phyloP scores from a whole-genome alignment of 2,797 vertebrate genomes.

The Pithecia hirsuta region DNA sequence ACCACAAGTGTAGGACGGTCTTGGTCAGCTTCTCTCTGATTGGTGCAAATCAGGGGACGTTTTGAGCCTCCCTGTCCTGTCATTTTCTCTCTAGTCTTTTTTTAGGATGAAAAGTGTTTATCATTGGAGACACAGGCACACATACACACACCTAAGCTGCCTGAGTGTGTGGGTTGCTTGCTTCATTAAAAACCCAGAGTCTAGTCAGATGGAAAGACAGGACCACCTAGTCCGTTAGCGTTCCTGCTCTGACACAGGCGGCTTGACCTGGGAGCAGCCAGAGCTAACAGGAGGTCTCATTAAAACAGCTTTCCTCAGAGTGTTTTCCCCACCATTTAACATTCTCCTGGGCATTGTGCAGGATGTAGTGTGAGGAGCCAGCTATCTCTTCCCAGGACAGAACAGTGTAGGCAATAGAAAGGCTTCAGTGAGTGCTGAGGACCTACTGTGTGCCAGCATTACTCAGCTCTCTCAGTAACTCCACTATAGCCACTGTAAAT shows the following conservation, averaged over 20 bases:
- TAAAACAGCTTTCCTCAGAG: constrained; percentile 76
- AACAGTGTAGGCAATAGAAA: rapidly evolving
- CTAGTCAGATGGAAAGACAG: constrained; percentile 49
- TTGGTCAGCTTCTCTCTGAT: not conserved
- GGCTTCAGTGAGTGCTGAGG: rapidly evolving
- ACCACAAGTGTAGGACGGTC: not conserved
- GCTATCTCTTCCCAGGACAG: not conserved
- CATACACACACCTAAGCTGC: not conserved
- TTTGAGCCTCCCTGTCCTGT: not conserved
- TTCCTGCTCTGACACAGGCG: constrained; percentile 56
- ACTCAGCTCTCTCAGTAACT: not conserved
- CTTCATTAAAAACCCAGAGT: constrained; percentile 73
- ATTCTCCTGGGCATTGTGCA: not conserved
- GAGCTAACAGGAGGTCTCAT: constrained; percentile 77
- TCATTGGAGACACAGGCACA: not conserved
- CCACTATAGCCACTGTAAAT: rapidly evolving
- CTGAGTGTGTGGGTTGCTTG: constrained; percentile 44
- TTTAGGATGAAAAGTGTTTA: not conserved
- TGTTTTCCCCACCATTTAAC: constrained; percentile 59
- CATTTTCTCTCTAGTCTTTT: not conserved
- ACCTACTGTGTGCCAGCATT: not conserved
- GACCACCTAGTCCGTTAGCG: constrained; percentile 65
- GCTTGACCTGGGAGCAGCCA: constrained; percentile 76
- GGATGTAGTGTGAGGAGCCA: not conserved
- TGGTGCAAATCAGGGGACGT: constrained; percentile 54